Percentiles rank a stretch among this genome's conserved stretches.
These are phyloP conservation scores for Reticulitermes lucifugus DNA, from an alignment of 2,888 invertebrate species.

Conservation along the genomic window DNA sequence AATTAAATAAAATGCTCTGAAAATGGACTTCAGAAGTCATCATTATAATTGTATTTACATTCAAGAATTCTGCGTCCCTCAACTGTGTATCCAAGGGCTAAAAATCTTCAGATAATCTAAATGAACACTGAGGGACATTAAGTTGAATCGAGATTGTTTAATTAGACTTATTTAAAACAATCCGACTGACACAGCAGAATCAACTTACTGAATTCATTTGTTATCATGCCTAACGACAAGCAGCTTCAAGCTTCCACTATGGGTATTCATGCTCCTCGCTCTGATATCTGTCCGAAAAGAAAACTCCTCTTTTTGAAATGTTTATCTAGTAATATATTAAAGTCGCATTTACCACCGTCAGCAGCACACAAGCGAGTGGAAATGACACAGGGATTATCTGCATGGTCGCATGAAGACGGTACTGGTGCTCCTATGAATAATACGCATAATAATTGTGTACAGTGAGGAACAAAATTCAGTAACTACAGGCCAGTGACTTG, in stretches of 20 bases:
- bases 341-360: not conserved
- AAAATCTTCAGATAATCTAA: not conserved
- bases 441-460: not conserved
- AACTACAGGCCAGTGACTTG: not conserved
- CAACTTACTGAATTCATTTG: not conserved
- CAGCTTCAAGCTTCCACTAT: not conserved
- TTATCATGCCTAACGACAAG: not conserved
- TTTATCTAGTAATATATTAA: not conserved
- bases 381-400: not conserved
- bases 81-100: not conserved
- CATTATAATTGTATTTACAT: too few relatives aligned
- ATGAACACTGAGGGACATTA: not conserved
- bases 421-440: not conserved
- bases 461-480: too few relatives aligned
- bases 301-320: not conserved
- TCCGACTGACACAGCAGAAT: not conserved
- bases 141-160: not conserved
- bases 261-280: not conserved
- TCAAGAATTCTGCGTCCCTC: too few relatives aligned
- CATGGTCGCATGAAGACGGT: not conserved
- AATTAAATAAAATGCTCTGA: too few relatives aligned
- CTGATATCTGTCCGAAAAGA: not conserved
- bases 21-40: too few relatives aligned
- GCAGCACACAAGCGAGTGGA: not conserved
- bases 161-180: conserved; percentile 25